These are phyloP conservation scores for Mamestra configurata DNA, from an alignment of 1,140 invertebrate species.

Conservation along the genomic window DNA sequence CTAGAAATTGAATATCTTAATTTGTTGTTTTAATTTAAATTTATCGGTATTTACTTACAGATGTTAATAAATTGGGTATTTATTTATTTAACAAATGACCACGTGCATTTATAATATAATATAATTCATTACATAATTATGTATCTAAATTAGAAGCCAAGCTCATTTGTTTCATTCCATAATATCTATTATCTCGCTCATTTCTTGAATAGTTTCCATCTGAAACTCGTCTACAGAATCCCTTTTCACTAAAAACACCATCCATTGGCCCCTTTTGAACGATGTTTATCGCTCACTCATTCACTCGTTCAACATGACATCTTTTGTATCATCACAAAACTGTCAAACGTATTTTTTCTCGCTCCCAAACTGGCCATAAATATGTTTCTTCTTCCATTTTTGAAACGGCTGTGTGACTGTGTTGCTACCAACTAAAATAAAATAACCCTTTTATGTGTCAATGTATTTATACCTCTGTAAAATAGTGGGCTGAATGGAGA, in stretches of 20 bases:
- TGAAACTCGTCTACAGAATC: slow-evolving; percentile 23
- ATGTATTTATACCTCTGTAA: slow-evolving; percentile 33
- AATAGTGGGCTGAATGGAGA: slow-evolving; percentile 53
- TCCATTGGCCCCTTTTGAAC: slow-evolving; percentile 24
- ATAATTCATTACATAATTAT: too few species aligned
- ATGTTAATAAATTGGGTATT: too few species aligned
- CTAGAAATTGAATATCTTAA: too few species aligned
- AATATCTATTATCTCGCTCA: slow-evolving; percentile 14
- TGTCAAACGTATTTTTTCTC: slow-evolving; percentile 46
- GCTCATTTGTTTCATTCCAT: not conserved
- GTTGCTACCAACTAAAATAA: slow-evolving; percentile 25
- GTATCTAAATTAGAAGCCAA: too few species aligned
- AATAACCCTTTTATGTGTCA: slow-evolving; percentile 39
- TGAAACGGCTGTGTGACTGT: slow-evolving; percentile 14
- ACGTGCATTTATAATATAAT: too few species aligned
- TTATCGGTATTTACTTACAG: too few species aligned
- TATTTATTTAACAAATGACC: too few species aligned
- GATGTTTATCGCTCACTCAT: slow-evolving; percentile 41
- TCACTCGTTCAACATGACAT: slow-evolving; percentile 42
- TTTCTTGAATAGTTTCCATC: slow-evolving; percentile 28
- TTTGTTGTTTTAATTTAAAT: too few species aligned
- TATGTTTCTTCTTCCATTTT: slow-evolving; percentile 18
- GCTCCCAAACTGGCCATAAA: slow-evolving; percentile 29
- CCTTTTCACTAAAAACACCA: slow-evolving; percentile 36
- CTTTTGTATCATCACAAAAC: slow-evolving; percentile 40